Percentiles rank a stretch among this genome's conserved stretches.
phyloP scores from a whole-genome alignment of 2,888 invertebrate species.

The Barypeithes pellucidus region DNA sequence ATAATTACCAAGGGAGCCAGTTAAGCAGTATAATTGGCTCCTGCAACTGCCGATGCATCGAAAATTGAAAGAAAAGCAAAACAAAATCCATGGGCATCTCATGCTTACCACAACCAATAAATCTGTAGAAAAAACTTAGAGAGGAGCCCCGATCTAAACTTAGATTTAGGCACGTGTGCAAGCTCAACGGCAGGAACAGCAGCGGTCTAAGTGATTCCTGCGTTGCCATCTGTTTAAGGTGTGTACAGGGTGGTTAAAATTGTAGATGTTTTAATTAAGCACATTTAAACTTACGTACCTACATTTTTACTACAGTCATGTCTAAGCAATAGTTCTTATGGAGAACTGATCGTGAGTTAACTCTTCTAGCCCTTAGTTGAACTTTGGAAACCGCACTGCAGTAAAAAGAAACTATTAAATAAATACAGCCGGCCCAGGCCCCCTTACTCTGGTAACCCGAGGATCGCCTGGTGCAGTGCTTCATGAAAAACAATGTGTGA shows the following conservation, averaged over 20 bases:
- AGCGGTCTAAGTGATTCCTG: constrained; percentile 44
- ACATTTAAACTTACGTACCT: too few relatives aligned
- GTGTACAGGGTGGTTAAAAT: constrained; percentile 5
- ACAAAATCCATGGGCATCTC: constrained; percentile 44
- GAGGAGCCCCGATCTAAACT: constrained; percentile 70
- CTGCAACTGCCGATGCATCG: constrained; percentile 31
- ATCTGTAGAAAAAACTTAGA: constrained; percentile 63
- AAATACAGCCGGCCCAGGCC: too few relatives aligned
- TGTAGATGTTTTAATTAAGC: too few relatives aligned
- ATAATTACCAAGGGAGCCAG: constrained; percentile 14
- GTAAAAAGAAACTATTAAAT: too few relatives aligned
- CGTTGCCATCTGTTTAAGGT: constrained; percentile 40
- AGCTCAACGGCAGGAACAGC: constrained; percentile 52
- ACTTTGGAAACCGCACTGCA: too few relatives aligned
- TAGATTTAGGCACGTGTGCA: constrained; percentile 71
- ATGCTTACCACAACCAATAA: constrained; percentile 41
- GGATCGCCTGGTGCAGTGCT: too few relatives aligned
- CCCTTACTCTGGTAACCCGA: too few relatives aligned
- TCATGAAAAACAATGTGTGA: too few relatives aligned
- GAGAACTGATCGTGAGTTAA: too few relatives aligned
- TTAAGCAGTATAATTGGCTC: constrained; percentile 19
- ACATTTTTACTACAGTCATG: too few relatives aligned
- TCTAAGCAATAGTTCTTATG: too few relatives aligned
- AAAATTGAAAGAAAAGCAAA: constrained; percentile 47
- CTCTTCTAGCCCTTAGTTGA: too few relatives aligned